Evolutionary conservation across 92 coral and sea anemone species (phyloP).

Genomic region (Metridium senile): DNA sequence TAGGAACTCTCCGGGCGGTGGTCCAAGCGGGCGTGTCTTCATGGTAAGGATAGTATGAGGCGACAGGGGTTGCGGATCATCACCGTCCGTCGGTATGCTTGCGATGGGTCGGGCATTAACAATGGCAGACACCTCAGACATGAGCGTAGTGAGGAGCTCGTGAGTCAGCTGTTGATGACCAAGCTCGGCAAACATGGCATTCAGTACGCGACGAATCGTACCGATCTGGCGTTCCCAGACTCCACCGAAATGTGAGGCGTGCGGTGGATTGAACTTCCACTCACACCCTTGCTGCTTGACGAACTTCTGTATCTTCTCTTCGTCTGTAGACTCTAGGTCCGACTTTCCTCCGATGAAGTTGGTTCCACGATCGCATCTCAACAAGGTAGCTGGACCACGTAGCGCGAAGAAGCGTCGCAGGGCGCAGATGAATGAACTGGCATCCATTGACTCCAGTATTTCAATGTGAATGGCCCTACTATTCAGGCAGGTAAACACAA

Average conservation of each 20-base stretch:
- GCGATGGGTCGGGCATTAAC: conserved; percentile 43
- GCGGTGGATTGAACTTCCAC: conserved; percentile 41
- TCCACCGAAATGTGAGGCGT: conserved; percentile 31
- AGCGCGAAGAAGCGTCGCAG: conserved; percentile 39
- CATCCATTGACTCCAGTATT: neutral
- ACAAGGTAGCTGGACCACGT: conserved; percentile 31
- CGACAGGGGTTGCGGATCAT: conserved; percentile 39
- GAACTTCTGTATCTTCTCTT: conserved; percentile 23
- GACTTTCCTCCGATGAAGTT: conserved; percentile 45
- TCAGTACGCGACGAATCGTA: conserved; percentile 28
- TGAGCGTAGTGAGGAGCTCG: conserved; percentile 33
- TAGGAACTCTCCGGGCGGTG: conserved; percentile 48
- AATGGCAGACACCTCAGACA: conserved; percentile 33
- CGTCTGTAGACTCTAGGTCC: conserved; percentile 26
- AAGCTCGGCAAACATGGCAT: conserved; percentile 28
- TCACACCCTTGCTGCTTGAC: conserved; percentile 26
- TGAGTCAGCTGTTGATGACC: conserved; percentile 25
- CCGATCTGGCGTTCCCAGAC: conserved; percentile 48
- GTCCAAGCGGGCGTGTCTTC: conserved; percentile 36
- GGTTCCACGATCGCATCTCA: too few relatives aligned
- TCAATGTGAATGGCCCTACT: neutral
- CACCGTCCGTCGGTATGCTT: conserved; percentile 34
- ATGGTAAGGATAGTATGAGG: conserved; percentile 35
- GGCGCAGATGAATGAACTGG: conserved; percentile 38
- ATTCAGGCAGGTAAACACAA: neutral